phyloP scores from a whole-genome alignment of 2,797 vertebrate species.

The Mormyrops boulengeri region DNA sequence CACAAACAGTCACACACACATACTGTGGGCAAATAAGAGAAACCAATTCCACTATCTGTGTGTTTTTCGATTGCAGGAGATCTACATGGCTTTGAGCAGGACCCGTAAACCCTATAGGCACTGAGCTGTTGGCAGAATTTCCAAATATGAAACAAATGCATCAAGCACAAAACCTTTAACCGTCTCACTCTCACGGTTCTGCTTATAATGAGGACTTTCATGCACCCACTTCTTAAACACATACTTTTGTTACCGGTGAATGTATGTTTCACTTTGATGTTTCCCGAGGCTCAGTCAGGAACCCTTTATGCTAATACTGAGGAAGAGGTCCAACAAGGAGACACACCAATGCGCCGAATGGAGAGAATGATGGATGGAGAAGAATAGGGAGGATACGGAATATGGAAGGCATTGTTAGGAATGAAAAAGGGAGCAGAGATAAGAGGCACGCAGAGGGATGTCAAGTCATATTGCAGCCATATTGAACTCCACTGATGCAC shows the following conservation, averaged over 20 bases:
- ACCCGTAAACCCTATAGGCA: neutral
- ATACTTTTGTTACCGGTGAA: neutral
- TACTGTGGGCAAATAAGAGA: neutral
- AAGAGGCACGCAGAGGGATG: neutral
- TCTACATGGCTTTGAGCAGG: neutral
- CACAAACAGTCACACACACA: neutral
- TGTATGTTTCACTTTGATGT: neutral
- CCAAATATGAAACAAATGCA: neutral
- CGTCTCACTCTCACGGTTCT: no score
- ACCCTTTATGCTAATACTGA: neutral
- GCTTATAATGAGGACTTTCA: neutral
- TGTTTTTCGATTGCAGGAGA: neutral
- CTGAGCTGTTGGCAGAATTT: neutral
- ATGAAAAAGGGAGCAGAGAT: neutral
- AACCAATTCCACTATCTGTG: neutral
- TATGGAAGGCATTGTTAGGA: neutral
- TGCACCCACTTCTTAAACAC: neutral
- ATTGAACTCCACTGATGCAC: neutral
- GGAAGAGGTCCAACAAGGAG: neutral
- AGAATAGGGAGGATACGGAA: neutral
- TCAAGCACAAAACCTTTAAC: neutral
- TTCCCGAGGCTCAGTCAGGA: neutral
- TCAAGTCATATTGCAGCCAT: neutral
- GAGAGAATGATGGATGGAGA: neutral
- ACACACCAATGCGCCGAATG: neutral